Conservation (phyloP, 2,888 invertebrate species). For the Melieria picta region DNA sequence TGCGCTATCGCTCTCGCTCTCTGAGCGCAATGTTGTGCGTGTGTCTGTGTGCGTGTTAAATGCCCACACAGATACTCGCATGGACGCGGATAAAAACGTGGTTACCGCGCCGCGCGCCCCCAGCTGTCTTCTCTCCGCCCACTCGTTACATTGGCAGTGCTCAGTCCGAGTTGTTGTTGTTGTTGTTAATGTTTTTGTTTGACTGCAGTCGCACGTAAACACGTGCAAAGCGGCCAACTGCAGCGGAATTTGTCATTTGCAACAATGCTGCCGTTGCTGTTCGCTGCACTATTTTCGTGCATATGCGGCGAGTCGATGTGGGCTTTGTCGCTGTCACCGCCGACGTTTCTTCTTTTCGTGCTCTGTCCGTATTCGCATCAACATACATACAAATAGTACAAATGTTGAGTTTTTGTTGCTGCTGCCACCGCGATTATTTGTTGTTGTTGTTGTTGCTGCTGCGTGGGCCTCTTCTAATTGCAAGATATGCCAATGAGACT, state of each 20-base stretch:
- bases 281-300: background rate
- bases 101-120: constrained; percentile 40
- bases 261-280: background rate
- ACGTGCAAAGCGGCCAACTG: constrained; percentile 24
- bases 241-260: constrained; percentile 19
- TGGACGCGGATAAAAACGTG: constrained; percentile 55
- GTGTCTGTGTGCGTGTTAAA: constrained; percentile 38
- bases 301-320: too few relatives aligned
- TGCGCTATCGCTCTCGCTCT: background rate
- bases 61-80: constrained; percentile 23
- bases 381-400: too few relatives aligned
- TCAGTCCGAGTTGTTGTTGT: constrained; percentile 27
- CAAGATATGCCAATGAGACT: constrained; percentile 49
- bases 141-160: background rate
- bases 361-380: too few relatives aligned
- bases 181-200: constrained; percentile 7
- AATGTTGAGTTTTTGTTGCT: too few relatives aligned
- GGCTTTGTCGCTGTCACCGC: too few relatives aligned
- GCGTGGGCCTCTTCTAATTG: constrained; percentile 64
- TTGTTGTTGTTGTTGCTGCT: constrained; percentile 36
- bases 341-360: too few relatives aligned
- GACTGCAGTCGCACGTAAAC: constrained; percentile 10
- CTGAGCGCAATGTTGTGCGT: background rate
- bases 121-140: constrained; percentile 35
- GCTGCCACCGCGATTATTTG: too few relatives aligned